Conservation (phyloP, 2,113 vertebrate genomes). For the Pomatorhinus ruficollis region DNA sequence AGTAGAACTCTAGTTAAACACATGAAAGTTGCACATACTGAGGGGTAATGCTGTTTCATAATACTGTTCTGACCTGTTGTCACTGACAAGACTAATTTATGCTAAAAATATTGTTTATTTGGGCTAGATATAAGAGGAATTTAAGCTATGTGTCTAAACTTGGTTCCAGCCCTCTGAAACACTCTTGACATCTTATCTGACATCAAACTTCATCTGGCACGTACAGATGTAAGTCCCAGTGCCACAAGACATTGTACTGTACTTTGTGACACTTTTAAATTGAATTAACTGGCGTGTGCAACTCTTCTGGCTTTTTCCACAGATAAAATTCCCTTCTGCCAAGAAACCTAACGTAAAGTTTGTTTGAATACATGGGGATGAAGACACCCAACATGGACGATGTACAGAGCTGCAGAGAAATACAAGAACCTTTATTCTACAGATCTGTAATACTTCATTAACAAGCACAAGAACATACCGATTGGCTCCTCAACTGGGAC, state of each 20-base stretch:
- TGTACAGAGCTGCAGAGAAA: background rate
- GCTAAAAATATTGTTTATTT: background rate
- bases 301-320: background rate
- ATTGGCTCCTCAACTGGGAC: conserved; percentile 87
- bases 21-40: background rate
- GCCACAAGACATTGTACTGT: background rate
- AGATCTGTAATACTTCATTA: background rate
- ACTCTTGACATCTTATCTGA: background rate
- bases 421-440: background rate
- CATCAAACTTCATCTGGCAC: background rate
- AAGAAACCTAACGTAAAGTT: background rate
- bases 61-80: background rate
- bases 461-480: conserved; percentile 70
- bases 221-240: background rate
- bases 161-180: background rate
- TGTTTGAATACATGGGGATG: background rate
- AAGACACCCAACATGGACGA: background rate
- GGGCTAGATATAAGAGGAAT: background rate
- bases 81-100: background rate
- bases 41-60: accelerated
- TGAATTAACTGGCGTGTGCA: background rate
- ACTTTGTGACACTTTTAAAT: background rate
- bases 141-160: background rate
- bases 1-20: background rate
- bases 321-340: background rate